phyloP scores from a whole-genome alignment of 2,888 invertebrate species.

The Dasypolia templi region DNA sequence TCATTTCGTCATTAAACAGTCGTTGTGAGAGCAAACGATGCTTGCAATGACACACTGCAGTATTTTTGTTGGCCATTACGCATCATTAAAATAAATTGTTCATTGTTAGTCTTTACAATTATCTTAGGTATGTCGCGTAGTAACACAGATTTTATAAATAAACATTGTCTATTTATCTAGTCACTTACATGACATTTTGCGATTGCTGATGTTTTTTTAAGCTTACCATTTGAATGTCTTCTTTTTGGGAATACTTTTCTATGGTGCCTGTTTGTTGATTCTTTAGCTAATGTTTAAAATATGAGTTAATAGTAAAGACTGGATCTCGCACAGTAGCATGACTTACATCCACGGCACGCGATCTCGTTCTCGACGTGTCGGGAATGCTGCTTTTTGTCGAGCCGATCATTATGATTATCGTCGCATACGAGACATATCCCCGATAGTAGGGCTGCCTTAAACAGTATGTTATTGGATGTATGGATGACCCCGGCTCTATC shows the following conservation, averaged over 20 bases:
- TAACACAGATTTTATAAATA: slow-evolving; percentile 45
- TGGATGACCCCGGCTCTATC: not conserved
- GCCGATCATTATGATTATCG: slow-evolving; percentile 75
- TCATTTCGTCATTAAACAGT: slow-evolving; percentile 60
- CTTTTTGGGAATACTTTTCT: slow-evolving; percentile 2
- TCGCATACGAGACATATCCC: slow-evolving; percentile 70
- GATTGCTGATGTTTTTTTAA: slow-evolving; percentile 5
- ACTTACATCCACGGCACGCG: slow-evolving; percentile 75
- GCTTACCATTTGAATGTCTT: not conserved
- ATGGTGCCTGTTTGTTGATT: slow-evolving; percentile 1
- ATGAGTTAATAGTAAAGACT: slow-evolving; percentile 56
- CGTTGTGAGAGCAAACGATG: slow-evolving; percentile 58
- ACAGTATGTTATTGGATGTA: slow-evolving; percentile 9
- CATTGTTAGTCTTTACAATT: slow-evolving; percentile 68
- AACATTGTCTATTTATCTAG: slow-evolving; percentile 45
- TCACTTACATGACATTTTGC: slow-evolving; percentile 31
- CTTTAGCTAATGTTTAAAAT: slow-evolving; percentile 40
- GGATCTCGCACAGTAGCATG: slow-evolving; percentile 57
- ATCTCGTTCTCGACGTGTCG: slow-evolving; percentile 74
- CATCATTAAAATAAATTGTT: slow-evolving; percentile 70
- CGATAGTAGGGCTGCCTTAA: slow-evolving; percentile 66
- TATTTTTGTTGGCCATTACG: slow-evolving; percentile 63
- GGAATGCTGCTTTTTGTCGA: slow-evolving; percentile 84
- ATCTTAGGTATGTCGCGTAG: slow-evolving; percentile 57
- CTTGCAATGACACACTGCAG: slow-evolving; percentile 60